phyloP scores from a whole-genome alignment of 2,888 invertebrate genomes.

The Acanthococcus lagerstroemiae region DNA sequence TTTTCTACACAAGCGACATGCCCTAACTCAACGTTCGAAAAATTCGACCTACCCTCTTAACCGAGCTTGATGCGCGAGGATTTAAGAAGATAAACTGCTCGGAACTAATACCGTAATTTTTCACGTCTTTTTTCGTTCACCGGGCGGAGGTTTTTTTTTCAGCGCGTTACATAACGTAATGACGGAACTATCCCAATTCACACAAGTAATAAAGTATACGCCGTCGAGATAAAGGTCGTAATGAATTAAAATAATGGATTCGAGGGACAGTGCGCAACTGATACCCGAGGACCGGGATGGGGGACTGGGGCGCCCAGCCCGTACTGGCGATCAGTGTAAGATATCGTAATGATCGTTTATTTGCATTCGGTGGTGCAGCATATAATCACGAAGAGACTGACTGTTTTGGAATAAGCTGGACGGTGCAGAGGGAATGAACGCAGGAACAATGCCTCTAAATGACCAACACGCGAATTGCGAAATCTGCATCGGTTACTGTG shows the following conservation, averaged over 20 bases:
- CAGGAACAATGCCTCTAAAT: too few species aligned
- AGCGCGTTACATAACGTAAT: not conserved
- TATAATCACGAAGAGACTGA: too few species aligned
- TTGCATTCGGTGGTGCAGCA: too few species aligned
- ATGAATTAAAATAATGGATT: not conserved
- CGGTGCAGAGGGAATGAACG: too few species aligned
- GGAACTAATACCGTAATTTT: constrained; percentile 28
- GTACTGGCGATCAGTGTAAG: too few species aligned
- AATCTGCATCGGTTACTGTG: too few species aligned
- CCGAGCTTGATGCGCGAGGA: not conserved
- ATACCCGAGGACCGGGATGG: too few species aligned
- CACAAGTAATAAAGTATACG: not conserved
- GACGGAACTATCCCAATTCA: not conserved
- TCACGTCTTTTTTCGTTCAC: constrained; percentile 6
- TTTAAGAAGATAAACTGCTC: constrained; percentile 25
- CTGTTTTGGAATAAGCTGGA: too few species aligned
- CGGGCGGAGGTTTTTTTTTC: not conserved
- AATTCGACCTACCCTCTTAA: not conserved
- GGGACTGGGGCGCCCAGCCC: too few species aligned
- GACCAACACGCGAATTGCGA: too few species aligned
- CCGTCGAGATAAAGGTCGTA: not conserved
- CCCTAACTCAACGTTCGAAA: constrained; percentile 25
- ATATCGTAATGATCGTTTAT: too few species aligned
- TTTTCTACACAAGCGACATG: constrained; percentile 28
- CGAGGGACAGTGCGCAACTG: too few species aligned